Percentiles rank a stretch among this genome's conserved stretches.
Evolutionary conservation across 2,113 vertebrate genomes (phyloP).

Genomic region (Cervus canadensis): DNA sequence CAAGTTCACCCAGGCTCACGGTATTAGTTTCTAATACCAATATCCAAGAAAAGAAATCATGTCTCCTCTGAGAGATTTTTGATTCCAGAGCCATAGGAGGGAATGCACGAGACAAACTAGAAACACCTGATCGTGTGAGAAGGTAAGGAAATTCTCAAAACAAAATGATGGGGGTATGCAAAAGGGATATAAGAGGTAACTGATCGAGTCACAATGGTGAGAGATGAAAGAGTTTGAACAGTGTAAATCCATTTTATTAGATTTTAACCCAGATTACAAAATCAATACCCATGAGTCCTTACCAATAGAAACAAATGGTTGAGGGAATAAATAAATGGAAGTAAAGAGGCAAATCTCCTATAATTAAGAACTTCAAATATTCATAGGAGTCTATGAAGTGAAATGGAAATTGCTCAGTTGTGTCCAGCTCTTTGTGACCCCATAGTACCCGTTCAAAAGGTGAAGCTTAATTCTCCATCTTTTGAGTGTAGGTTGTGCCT

Average conservation of each 20-base stretch:
- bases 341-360: neutral
- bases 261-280: neutral
- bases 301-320: neutral
- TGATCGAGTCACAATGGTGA: neutral
- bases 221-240: neutral
- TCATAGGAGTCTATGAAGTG: neutral
- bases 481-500: neutral
- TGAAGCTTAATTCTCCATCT: neutral
- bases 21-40: neutral
- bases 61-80: neutral
- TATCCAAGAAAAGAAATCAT: neutral
- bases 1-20: neutral
- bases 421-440: neutral
- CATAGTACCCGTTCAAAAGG: rapidly evolving
- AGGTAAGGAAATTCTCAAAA: neutral
- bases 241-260: neutral
- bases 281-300: neutral
- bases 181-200: neutral
- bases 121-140: neutral
- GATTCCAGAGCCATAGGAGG: neutral
- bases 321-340: neutral
- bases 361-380: neutral
- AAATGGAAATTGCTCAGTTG: neutral
- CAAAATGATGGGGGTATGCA: neutral
- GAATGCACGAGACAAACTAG: neutral